Evolutionary conservation across 2,797 vertebrate species (phyloP).

Genomic region (Gila robusta): DNA sequence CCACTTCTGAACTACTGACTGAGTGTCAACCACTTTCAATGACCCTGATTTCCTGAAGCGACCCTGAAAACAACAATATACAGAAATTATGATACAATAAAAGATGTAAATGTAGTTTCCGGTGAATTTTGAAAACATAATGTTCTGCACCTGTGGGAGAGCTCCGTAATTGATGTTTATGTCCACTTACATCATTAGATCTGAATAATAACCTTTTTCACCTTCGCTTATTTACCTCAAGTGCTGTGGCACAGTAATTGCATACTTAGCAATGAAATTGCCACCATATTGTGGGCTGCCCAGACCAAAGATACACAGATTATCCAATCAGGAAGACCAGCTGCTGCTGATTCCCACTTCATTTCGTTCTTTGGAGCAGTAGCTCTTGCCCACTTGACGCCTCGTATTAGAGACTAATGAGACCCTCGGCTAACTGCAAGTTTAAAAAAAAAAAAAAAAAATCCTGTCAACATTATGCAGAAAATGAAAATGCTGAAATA

Average conservation of each 20-base stretch:
- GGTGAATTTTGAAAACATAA: conserved; percentile 9
- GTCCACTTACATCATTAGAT: conserved; percentile 43
- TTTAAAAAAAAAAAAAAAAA: neutral
- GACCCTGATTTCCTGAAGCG: conserved; percentile 2
- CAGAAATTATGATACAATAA: neutral
- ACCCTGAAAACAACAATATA: conserved; percentile 24
- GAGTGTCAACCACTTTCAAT: conserved; percentile 16
- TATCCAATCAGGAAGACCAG: conserved; percentile 57
- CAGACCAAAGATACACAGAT: conserved; percentile 43
- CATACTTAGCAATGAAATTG: conserved; percentile 49
- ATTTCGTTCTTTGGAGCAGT: conserved; percentile 30
- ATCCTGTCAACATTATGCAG: conserved; percentile 3
- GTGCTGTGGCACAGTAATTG: conserved; percentile 26
- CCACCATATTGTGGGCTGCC: conserved; percentile 48
- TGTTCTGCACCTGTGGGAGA: conserved; percentile 23
- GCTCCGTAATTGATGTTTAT: conserved; percentile 35
- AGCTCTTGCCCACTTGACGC: conserved; percentile 33
- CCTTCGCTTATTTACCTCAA: conserved; percentile 39
- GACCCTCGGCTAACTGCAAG: conserved; percentile 22
- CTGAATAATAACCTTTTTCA: conserved; percentile 48
- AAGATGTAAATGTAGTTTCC: conserved; percentile 2
- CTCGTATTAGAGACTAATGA: conserved; percentile 32
- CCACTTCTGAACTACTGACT: conserved; percentile 27
- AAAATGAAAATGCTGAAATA: conserved; percentile 18
- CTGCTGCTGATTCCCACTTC: conserved; percentile 47